Percentiles rank a stretch among this genome's conserved stretches.
Conservation (phyloP, 2,888 invertebrate species). For the Meliscaeva auricollis region DNA sequence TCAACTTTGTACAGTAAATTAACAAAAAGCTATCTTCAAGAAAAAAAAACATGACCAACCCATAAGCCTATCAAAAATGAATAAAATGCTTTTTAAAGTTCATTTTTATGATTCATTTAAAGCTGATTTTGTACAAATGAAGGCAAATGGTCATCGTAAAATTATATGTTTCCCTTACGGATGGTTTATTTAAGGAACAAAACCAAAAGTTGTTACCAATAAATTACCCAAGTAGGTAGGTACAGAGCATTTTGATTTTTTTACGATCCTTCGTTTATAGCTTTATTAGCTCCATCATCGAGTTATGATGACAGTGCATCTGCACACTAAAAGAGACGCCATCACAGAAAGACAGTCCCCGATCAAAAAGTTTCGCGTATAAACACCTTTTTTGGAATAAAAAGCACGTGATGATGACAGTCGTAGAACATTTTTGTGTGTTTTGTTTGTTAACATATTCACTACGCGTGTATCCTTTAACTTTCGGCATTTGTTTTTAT, state of each 20-base stretch:
- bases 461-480: constrained; percentile 24
- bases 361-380: neutral
- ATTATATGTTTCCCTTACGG: neutral
- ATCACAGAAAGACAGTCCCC: neutral
- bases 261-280: constrained; percentile 11
- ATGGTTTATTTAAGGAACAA: neutral
- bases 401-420: constrained; percentile 17
- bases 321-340: neutral
- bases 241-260: neutral
- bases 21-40: neutral
- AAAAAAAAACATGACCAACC: neutral
- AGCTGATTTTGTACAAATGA: neutral
- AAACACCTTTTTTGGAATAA: constrained; percentile 33
- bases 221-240: neutral
- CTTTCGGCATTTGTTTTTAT: constrained; percentile 32
- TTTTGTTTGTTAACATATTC: constrained; percentile 2
- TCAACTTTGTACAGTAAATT: too few relatives aligned
- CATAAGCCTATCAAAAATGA: neutral
- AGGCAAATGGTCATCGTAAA: constrained; percentile 8
- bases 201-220: neutral
- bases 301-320: constrained; percentile 19
- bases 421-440: neutral
- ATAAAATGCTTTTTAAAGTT: neutral
- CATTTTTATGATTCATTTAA: neutral
- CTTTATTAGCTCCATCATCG: constrained; percentile 4